Evolutionary conservation across 2,797 vertebrate species (phyloP), one percentile per base, ranked within the genome.

Genomic region (Phyllotis vaccarum): DNA sequence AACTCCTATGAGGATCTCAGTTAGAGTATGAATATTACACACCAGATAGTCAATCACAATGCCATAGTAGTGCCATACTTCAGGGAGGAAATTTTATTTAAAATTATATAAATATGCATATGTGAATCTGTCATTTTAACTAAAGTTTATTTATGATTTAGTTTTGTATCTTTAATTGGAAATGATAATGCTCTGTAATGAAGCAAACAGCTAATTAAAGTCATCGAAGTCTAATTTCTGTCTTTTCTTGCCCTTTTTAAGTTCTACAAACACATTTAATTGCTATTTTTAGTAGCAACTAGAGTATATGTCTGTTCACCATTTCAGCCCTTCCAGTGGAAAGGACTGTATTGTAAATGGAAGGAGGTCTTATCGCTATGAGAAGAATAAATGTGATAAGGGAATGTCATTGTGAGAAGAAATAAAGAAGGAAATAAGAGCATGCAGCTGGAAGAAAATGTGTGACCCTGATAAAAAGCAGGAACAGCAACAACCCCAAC

Each of bases 351-450:
- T 6, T 87, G 3, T 78, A 66, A 94, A 91, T 56, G 37, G 60
- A 79, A 96, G 78, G 24, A 46, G 96, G 95, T n/a, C 58, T 96
- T 96, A 96, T 95, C 90, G 7, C 37, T 58, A 19, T 17, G 60
- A 74, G n/a, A n/a, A n/a, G n/a, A n/a, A n/a, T n/a, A n/a, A n/a
- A n/a, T n/a, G n/a, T n/a, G n/a, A n/a, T n/a, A n/a, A n/a, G n/a
- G n/a, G n/a, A n/a, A n/a, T n/a, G n/a, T n/a, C n/a, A n/a, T n/a
- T n/a, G n/a, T n/a, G n/a, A n/a, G n/a, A n/a, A n/a, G n/a, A n/a
- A n/a, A n/a, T n/a, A n/a, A n/a, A 95, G 72, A 80, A 96, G 64
- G 95, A 93, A 93, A 74, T 96, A 96, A 97, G 54, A 80, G 22
- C 3, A 21, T 0, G 24, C 80, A 92, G 72, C 5, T 24, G 17